Evolutionary conservation across 1,140 invertebrate genomes (phyloP).

Genomic region (Drosophila cardini): DNA sequence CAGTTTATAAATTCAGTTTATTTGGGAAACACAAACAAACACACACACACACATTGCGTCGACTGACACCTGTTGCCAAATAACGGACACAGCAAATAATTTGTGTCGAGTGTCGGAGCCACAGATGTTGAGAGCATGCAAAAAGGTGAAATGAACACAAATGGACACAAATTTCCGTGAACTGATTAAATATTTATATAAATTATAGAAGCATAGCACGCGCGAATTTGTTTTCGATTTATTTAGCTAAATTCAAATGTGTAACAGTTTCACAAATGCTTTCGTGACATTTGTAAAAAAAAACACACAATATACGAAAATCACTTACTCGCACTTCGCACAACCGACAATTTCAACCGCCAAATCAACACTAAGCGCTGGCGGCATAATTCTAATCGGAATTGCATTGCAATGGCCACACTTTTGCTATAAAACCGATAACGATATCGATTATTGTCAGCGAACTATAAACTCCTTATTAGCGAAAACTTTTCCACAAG

Average conservation of each 20-base stretch:
- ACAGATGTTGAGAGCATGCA: constrained; percentile 63
- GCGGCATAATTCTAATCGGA: constrained; percentile 53
- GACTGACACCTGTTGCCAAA: constrained; percentile 68
- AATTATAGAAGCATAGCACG: constrained; percentile 62
- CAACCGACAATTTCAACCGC: constrained; percentile 56
- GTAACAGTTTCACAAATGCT: constrained; percentile 27
- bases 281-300: constrained; percentile 17
- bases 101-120: constrained; percentile 11
- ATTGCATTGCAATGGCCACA: constrained; percentile 31
- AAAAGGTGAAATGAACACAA: constrained; percentile 25
- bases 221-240: constrained; percentile 56
- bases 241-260: constrained; percentile 42
- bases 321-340: constrained; percentile 37
- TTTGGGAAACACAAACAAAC: constrained; percentile 16
- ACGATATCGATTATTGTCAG: constrained; percentile 15
- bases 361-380: constrained; percentile 45
- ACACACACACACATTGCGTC: constrained; percentile 5
- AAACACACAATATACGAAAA: constrained; percentile 6
- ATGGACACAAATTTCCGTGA: neutral
- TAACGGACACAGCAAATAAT: constrained; percentile 46
- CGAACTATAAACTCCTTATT: too few relatives aligned
- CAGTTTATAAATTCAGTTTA: constrained; percentile 39
- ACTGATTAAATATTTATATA: constrained; percentile 36
- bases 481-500: too few relatives aligned
- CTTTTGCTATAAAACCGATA: constrained; percentile 28